Percentiles rank a stretch among this genome's conserved stretches.
Conservation (phyloP, 2,113 vertebrate genomes). For the Philantomba maxwellii region DNA sequence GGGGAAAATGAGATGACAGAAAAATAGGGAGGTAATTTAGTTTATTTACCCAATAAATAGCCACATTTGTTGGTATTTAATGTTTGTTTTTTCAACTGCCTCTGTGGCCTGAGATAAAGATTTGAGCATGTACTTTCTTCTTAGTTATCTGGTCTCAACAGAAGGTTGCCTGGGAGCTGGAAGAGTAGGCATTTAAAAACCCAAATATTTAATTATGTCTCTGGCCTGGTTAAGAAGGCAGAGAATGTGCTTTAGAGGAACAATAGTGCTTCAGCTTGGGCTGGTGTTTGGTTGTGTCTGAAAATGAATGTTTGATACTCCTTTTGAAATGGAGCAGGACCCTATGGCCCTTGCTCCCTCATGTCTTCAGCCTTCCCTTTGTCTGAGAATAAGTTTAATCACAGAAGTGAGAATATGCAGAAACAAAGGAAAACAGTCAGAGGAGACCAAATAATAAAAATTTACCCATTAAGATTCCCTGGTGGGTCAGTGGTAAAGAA, state of each 20-base stretch:
- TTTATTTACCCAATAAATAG: conserved; percentile 43
- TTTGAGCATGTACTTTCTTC: conserved; percentile 21
- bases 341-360: background rate
- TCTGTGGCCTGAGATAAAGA: conserved; percentile 50
- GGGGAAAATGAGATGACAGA: conserved; percentile 8
- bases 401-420: background rate
- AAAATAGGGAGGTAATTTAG: conserved; percentile 13
- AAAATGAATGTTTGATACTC: background rate
- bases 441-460: background rate
- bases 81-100: conserved; percentile 16
- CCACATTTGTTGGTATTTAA: conserved; percentile 28
- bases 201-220: conserved; percentile 41
- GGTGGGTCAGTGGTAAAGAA: background rate
- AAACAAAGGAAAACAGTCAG: background rate
- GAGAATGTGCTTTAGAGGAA: background rate
- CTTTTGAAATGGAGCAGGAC: background rate
- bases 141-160: conserved; percentile 49
- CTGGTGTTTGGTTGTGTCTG: background rate
- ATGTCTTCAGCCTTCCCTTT: background rate
- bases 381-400: background rate
- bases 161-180: conserved; percentile 21
- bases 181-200: conserved; percentile 37
- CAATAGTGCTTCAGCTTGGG: background rate
- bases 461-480: background rate
- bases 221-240: background rate